Evolutionary conservation across 53 echinoderm and acorn worm genomes (phyloP).

Genomic region (Stichopus horrens): DNA sequence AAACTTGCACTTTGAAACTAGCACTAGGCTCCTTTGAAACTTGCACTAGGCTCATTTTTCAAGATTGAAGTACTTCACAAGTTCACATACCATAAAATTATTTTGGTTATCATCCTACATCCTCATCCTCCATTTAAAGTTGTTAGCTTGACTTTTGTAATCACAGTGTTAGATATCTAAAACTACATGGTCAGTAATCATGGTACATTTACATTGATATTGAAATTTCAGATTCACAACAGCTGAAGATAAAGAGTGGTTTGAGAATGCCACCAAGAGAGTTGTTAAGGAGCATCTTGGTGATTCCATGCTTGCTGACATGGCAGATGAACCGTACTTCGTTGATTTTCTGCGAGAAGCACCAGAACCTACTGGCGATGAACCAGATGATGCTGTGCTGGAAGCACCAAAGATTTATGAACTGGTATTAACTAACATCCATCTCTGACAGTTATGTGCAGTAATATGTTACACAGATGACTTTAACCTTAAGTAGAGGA

Average conservation of each 20-base stretch:
- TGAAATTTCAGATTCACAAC: slow-evolving; percentile 73
- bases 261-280: slow-evolving; percentile 63
- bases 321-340: slow-evolving; percentile 92
- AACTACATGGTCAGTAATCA: not conserved
- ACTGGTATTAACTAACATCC: slow-evolving; percentile 49
- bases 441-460: no score
- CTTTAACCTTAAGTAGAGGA: no score
- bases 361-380: slow-evolving; percentile 97
- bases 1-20: no score
- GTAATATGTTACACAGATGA: no score
- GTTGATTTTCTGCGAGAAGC: slow-evolving; percentile 96
- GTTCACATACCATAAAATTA: not conserved
- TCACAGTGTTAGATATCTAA: not conserved
- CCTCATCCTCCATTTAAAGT: no score
- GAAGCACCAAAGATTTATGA: slow-evolving; percentile 97
- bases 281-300: slow-evolving; percentile 66
- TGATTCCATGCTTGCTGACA: slow-evolving; percentile 43
- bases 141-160: no score
- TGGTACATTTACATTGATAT: not conserved
- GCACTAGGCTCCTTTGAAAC: no score
- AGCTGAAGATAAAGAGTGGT: slow-evolving; percentile 88
- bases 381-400: slow-evolving; percentile 89
- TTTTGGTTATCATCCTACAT: no score
- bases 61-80: not conserved
- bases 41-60: not conserved